Percentiles rank a stretch among this genome's conserved stretches.
Conservation (phyloP, 2,888 invertebrate species). For the Shargacucullia verbasci region DNA sequence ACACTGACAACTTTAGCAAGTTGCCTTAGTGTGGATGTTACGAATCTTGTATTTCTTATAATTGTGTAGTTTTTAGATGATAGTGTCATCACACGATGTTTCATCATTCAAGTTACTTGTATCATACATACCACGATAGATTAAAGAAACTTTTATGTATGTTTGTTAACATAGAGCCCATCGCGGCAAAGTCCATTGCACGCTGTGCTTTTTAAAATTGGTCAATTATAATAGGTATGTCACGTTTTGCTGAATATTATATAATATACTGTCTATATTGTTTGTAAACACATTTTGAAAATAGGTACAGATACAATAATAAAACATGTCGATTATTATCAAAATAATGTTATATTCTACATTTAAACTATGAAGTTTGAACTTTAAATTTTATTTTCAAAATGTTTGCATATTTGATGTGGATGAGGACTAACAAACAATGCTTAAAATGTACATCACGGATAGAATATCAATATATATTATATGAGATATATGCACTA, state of each 20-base stretch:
- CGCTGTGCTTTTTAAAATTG: slow-evolving; percentile 16
- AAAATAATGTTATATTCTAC: neutral
- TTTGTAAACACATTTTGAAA: slow-evolving; percentile 3
- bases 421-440: slow-evolving; percentile 1
- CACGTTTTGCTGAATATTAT: slow-evolving; percentile 16
- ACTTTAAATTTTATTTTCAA: no score
- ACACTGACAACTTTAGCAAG: slow-evolving; percentile 64
- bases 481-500: no score
- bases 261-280: neutral
- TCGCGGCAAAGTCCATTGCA: neutral
- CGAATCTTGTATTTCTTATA: slow-evolving; percentile 54
- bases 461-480: slow-evolving; percentile 4
- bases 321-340: neutral
- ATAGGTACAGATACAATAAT: neutral
- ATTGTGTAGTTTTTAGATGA: slow-evolving; percentile 39
- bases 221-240: slow-evolving; percentile 36
- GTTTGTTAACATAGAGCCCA: neutral
- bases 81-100: slow-evolving; percentile 22
- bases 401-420: no score
- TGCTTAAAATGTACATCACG: neutral
- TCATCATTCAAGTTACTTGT: slow-evolving; percentile 15
- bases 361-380: no score
- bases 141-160: no score
- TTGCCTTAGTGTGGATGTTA: slow-evolving; percentile 61
- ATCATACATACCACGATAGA: neutral